Evolutionary conservation across 2,888 invertebrate species (phyloP), one percentile per base, ranked within the genome.

Genomic region (Heliconius charithonia): DNA sequence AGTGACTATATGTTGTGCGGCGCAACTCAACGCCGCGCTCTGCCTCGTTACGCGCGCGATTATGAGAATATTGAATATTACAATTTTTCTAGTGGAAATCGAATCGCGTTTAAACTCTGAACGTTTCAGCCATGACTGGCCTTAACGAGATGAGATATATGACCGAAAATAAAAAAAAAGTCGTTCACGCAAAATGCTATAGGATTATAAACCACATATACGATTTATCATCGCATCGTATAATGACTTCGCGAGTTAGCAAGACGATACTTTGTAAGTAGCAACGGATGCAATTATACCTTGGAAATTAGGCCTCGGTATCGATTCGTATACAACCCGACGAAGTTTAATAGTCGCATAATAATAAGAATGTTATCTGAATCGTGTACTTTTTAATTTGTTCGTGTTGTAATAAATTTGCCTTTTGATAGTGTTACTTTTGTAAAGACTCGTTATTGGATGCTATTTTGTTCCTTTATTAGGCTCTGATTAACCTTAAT

Each of bases 211-310:
- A 74, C 74, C 79, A 62, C 66, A 76, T 78, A 29, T 65, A 78
- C 80, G 72, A 81, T 83, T 85, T 85, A 83, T 84, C 81, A 85
- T 83, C 81, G 80, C 73, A 82, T 83, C 81, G 77, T 72, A 76
- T 84, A 84, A 85, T 84, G 83, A 82, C 82, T 81, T 83, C 82
- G 77, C 80, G 76, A 83, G 81, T 83, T 83, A 81, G 82, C 81
- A 78, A 80, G 63, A 75, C 81, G 37, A 66, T 75, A 80, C 80
- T 77, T 72, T 79, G 82, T 81, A 76, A 81, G 81, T 80, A 81
- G 78, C 82, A 82, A 79, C 82, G 84, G 85, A 84, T 83, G 83
- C 80, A 84, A 85, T 85, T 83, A 85, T 79, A 80, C 82, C 67
- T 80, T 78, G 80, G 80, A 82, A 84, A 84, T 84, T 84, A 83